Evolutionary conservation across 2,797 vertebrate genomes (phyloP).

Genomic region (Platyrinchus mystaceus): DNA sequence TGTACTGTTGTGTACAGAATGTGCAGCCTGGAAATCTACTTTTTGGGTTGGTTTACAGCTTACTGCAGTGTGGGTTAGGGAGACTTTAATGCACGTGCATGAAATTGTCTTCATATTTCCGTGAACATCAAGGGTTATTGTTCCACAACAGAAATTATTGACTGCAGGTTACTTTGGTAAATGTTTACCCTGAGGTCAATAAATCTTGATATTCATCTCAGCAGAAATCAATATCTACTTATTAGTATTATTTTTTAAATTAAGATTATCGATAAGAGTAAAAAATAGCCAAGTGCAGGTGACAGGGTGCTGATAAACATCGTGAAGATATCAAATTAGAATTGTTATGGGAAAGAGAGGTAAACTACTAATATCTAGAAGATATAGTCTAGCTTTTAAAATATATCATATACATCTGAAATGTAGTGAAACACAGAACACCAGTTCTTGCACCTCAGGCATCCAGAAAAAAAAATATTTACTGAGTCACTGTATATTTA

Average conservation of each 20-base stretch:
- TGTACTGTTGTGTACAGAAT: not conserved
- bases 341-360: not conserved
- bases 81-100: not conserved
- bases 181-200: not conserved
- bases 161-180: not conserved
- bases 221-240: conserved; percentile 2
- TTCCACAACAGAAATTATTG: not conserved
- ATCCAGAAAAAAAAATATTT: not conserved
- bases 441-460: not conserved
- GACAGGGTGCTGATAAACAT: not conserved
- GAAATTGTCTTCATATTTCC: accelerated
- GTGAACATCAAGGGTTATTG: not conserved
- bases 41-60: not conserved
- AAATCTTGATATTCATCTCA: conserved; percentile 19
- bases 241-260: not conserved
- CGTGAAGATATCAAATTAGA: not conserved
- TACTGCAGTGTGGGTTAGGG: not conserved
- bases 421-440: not conserved
- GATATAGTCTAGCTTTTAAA: not conserved
- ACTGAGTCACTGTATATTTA: not conserved
- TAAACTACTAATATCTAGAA: not conserved
- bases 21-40: not conserved
- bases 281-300: not conserved
- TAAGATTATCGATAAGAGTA: not conserved
- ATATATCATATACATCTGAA: not conserved